A percentile compares a stretch with the other conserved stretches of the same genome.
Conservation (phyloP, 30 jellyfish, hydroid and myxozoan genomes). For the Chrysaora quinquecirrha region DNA sequence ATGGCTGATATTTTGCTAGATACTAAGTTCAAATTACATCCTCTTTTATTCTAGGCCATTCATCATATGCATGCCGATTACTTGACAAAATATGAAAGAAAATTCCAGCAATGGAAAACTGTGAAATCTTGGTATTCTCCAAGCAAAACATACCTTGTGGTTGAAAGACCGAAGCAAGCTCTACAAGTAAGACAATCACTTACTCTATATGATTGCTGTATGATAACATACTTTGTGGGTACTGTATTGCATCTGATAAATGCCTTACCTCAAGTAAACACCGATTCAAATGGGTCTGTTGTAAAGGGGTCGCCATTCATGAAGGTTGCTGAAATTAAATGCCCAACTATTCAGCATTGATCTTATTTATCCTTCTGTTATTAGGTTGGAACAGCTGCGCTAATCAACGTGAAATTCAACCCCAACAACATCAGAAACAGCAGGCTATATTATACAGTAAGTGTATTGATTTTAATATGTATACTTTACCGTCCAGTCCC, state of each 20-base stretch:
- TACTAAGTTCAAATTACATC: too few species aligned
- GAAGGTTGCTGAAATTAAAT: too few species aligned
- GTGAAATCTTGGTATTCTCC: slow-evolving; percentile 68
- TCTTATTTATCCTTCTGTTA: neutral
- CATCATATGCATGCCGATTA: slow-evolving; percentile 13
- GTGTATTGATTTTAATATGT: neutral
- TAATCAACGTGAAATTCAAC: neutral
- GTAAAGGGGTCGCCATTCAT: too few species aligned
- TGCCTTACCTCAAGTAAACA: too few species aligned
- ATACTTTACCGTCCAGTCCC: too few species aligned
- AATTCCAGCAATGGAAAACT: neutral
- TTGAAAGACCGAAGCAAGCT: slow-evolving; percentile 31
- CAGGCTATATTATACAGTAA: slow-evolving; percentile 15
- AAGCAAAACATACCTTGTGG: slow-evolving; percentile 36
- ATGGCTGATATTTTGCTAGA: too few species aligned
- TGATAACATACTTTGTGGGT: too few species aligned
- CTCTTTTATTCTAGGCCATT: slow-evolving; percentile 11
- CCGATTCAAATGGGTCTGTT: too few species aligned
- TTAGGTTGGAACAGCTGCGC: slow-evolving; percentile 22
- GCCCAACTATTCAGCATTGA: too few species aligned
- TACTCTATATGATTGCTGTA: too few species aligned
- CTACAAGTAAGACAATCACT: slow-evolving; percentile 31
- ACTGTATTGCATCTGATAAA: too few species aligned
- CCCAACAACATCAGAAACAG: slow-evolving; percentile 27
- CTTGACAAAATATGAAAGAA: slow-evolving; percentile 9